Base-by-base conservation (phyloP, 1,140 invertebrate genomes). In the Fragariocoptes setiger region DNA sequence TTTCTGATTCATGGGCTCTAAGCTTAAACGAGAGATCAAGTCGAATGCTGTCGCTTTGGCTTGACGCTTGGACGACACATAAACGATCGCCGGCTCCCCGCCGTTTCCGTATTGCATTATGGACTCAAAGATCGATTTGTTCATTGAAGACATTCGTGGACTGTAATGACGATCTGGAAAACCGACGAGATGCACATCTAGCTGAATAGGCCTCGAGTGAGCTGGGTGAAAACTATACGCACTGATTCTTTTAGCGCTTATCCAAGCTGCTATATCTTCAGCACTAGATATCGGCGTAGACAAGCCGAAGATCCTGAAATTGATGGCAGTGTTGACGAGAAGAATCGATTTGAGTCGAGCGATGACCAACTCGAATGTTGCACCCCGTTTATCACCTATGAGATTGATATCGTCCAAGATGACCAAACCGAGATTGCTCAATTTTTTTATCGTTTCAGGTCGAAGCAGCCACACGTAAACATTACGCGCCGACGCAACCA, bases 361-460 rank as follows among this genome's bases (percentile, higher is more conserved):
- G 2, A 72, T 67, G 44, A 71, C 69, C 12, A 71, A 67, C 52
- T 70, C 68, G 18, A 70, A 50, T 16, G 69, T 67, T n/a, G 69
- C 67, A 15, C 68, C 68, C 48, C 68, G 49, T 44, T 69, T 68
- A 51, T 69, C 66, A 21, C 66, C 90, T 35, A 99, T 61, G 20
- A 99, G 59, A 64, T 99, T 90, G 49, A 99, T 97, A 61, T 99
- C 90, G 58, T 99, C 90, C 49, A 97, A 94, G 18, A 97, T 71
- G 43, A 99, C 79, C 0, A 99, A 60, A 0, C 74, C 71, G 0
- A 99, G 90, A 51, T 82, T 53, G 48, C 66, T 72, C 1, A 99
- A 88, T 53, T 95, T 99, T 57, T 72, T 74, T 47, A 90, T 67
- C 0, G 77, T 92, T 51, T 94, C n/a, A 8, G 25, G 8, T n/a